These are phyloP conservation scores for Notodonta dromedarius DNA, from an alignment of 2,888 invertebrate genomes.

Conservation along the genomic window DNA sequence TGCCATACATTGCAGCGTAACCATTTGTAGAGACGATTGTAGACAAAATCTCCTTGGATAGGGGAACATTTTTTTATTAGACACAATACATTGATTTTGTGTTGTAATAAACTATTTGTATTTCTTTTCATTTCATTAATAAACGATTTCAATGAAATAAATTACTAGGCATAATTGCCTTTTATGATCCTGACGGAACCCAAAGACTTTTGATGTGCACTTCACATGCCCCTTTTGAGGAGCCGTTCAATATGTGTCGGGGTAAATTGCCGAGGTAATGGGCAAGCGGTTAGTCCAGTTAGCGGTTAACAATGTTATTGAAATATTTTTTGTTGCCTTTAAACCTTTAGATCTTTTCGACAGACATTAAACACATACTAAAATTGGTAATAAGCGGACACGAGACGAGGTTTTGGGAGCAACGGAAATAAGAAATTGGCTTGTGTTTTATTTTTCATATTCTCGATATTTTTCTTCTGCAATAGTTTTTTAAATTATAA, in stretches of 20 bases:
- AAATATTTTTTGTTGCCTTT: conserved; percentile 36
- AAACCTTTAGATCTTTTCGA: conserved; percentile 29
- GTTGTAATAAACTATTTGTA: too few relatives aligned
- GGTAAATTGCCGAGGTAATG: conserved; percentile 43
- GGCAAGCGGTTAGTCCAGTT: conserved; percentile 41
- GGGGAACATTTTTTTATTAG: too few relatives aligned
- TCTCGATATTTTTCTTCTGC: too few relatives aligned
- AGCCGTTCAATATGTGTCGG: conserved; percentile 33
- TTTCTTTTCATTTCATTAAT: too few relatives aligned
- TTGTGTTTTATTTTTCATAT: too few relatives aligned
- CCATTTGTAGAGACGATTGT: too few relatives aligned
- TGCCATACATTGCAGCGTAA: too few relatives aligned
- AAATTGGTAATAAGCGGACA: conserved; percentile 27
- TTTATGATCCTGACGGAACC: conserved; percentile 21
- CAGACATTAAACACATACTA: conserved; percentile 35
- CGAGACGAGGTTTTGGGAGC: conserved; percentile 13
- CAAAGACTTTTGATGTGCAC: conserved; percentile 8
- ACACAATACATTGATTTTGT: too few relatives aligned
- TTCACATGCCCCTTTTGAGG: conserved; percentile 24
- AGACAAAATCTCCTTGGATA: too few relatives aligned
- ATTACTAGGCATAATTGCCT: not conserved
- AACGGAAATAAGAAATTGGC: conserved; percentile 12
- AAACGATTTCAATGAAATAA: too few relatives aligned
- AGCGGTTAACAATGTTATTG: conserved; percentile 45
- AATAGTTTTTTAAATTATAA: too few relatives aligned